Evolutionary conservation across 2,888 invertebrate genomes (phyloP).

Genomic region (Gymnoscelis rufifasciata): DNA sequence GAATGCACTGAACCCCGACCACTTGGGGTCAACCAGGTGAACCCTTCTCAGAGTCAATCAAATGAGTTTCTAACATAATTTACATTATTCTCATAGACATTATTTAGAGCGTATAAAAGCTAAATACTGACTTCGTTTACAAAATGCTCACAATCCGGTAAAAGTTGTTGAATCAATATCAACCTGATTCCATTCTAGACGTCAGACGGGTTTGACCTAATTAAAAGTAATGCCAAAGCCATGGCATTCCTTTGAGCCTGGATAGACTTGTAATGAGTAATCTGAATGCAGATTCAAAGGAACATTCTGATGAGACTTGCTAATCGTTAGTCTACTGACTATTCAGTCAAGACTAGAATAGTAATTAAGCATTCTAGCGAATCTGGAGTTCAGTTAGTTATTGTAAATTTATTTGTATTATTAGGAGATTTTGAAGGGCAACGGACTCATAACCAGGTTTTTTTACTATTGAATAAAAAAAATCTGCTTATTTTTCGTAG

Average conservation of each 20-base stretch:
- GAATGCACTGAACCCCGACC: slow-evolving; percentile 24
- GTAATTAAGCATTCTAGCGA: slow-evolving; percentile 11
- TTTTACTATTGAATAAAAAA: too few species aligned
- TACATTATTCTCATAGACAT: too few species aligned
- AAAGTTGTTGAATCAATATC: neutral
- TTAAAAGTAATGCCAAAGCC: slow-evolving; percentile 16
- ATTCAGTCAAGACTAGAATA: slow-evolving; percentile 17
- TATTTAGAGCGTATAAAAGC: too few species aligned
- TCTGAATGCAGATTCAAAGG: slow-evolving; percentile 17
- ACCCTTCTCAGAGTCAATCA: slow-evolving; percentile 14
- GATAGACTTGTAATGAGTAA: slow-evolving; percentile 16
- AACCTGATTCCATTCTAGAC: neutral
- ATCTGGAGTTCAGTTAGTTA: too few species aligned
- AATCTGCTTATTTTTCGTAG: too few species aligned
- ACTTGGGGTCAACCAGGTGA: slow-evolving; percentile 20
- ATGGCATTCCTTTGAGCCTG: slow-evolving; percentile 17
- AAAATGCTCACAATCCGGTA: neutral
- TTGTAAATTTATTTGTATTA: too few species aligned
- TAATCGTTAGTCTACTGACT: slow-evolving; percentile 15
- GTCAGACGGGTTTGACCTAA: slow-evolving; percentile 8
- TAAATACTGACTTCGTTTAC: too few species aligned
- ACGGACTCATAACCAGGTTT: too few species aligned
- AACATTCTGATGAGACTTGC: slow-evolving; percentile 15
- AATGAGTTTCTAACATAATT: neutral
- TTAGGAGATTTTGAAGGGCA: too few species aligned